phyloP scores from a whole-genome alignment of 1,140 invertebrate genomes.

The Zaprionus capensis region DNA sequence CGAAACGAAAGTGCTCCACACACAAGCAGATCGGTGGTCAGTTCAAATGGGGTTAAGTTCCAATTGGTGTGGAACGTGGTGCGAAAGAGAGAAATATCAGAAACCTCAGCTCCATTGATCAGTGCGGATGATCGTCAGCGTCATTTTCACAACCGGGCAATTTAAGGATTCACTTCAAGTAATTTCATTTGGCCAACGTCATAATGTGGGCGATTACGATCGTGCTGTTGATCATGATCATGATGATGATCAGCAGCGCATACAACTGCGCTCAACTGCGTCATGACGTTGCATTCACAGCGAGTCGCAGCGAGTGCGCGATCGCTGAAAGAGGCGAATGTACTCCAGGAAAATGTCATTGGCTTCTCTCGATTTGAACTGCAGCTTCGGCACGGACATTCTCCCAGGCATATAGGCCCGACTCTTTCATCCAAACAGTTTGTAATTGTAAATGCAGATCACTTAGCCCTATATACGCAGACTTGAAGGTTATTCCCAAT shows the following conservation, averaged over 20 bases:
- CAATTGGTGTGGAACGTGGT: neutral
- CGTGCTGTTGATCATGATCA: neutral
- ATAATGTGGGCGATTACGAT: neutral
- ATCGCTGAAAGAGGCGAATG: slow-evolving; percentile 58
- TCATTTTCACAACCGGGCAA: slow-evolving; percentile 32
- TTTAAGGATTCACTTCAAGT: slow-evolving; percentile 2
- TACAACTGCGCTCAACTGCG: slow-evolving; percentile 22
- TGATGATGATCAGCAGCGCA: neutral
- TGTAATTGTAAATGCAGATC: neutral
- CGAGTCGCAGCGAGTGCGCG: slow-evolving; percentile 21
- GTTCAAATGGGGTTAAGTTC: slow-evolving; percentile 1
- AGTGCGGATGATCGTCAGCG: neutral
- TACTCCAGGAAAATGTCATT: slow-evolving; percentile 74
- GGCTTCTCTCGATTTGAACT: slow-evolving; percentile 44
- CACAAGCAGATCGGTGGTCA: neutral
- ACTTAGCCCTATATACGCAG: neutral
- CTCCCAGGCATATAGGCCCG: neutral
- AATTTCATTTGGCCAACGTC: slow-evolving; percentile 44
- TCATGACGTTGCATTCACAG: slow-evolving; percentile 44
- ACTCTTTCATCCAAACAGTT: neutral
- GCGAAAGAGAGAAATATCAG: neutral
- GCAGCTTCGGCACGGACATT: slow-evolving; percentile 18
- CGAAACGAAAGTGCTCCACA: slow-evolving; percentile 52
- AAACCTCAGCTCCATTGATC: slow-evolving; percentile 2
- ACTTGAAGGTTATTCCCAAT: neutral